Evolutionary conservation across 2,797 vertebrate species (phyloP).

Genomic region (Zenarchopterus dispar): DNA sequence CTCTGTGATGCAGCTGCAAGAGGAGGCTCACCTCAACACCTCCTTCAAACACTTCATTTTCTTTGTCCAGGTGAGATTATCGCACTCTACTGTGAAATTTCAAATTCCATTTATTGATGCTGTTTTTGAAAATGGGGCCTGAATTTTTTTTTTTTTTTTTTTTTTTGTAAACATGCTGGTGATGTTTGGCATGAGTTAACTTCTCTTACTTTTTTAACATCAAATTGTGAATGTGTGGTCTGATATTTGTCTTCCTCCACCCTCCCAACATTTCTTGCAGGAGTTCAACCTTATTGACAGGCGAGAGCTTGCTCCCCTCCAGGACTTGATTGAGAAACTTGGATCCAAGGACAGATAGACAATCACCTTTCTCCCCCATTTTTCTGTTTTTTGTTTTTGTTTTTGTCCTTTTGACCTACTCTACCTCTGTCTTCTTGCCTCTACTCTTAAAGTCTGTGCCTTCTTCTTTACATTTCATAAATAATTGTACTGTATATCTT

Average conservation of each 20-base stretch:
- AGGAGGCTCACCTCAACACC: constrained; percentile 98
- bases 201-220: neutral
- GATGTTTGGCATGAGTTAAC: too few species aligned
- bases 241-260: neutral
- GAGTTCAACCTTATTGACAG: constrained; percentile 97
- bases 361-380: constrained; percentile 9
- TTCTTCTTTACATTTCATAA: constrained; percentile 57
- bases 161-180: too few species aligned
- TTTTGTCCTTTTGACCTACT: constrained; percentile 54
- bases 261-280: constrained; percentile 64
- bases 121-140: too few species aligned
- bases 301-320: constrained; percentile 93
- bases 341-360: constrained; percentile 97
- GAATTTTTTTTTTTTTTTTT: too few species aligned
- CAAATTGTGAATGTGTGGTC: neutral
- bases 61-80: constrained; percentile 90
- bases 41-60: constrained; percentile 99
- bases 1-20: constrained; percentile 95
- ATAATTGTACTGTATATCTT: constrained; percentile 50
- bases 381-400: constrained; percentile 25
- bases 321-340: constrained; percentile 96
- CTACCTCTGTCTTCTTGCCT: constrained; percentile 72
- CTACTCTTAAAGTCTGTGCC: constrained; percentile 69
- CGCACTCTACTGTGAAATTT: too few species aligned
- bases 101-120: too few species aligned